Percentiles rank a stretch among this genome's conserved stretches.
Conservation (phyloP, 35 echinoderm and acorn worm genomes). For the Ophiothrix spiculata region DNA sequence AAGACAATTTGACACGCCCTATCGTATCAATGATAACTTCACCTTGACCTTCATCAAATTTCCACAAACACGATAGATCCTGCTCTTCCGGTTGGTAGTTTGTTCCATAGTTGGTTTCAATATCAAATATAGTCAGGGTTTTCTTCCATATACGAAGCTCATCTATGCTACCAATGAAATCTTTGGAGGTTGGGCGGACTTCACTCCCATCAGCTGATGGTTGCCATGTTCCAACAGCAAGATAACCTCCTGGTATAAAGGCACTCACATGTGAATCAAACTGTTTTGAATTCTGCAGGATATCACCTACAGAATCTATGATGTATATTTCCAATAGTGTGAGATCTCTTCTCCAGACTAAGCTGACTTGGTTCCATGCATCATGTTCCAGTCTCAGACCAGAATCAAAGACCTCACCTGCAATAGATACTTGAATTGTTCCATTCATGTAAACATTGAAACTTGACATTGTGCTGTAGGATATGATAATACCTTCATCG, state of each 20-base stretch:
- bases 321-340: slow-evolving; percentile 31
- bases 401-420: slow-evolving; percentile 46
- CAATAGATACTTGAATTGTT: slow-evolving; percentile 55
- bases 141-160: slow-evolving; percentile 74
- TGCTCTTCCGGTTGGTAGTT: slow-evolving; percentile 37
- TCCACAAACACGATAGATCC: slow-evolving; percentile 65
- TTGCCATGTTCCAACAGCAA: slow-evolving; percentile 66
- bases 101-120: slow-evolving; percentile 14
- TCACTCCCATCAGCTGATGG: slow-evolving; percentile 38
- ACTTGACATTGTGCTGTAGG: slow-evolving; percentile 47
- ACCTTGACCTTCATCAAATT: slow-evolving; percentile 85
- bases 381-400: slow-evolving; percentile 22
- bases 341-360: slow-evolving; percentile 45
- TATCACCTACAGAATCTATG: neutral
- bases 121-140: slow-evolving; percentile 49
- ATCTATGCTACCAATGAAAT: slow-evolving; percentile 59
- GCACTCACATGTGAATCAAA: slow-evolving; percentile 10
- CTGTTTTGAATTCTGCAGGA: neutral
- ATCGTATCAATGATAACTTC: slow-evolving; percentile 40
- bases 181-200: slow-evolving; percentile 11
- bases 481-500: slow-evolving; percentile 60
- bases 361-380: slow-evolving; percentile 57
- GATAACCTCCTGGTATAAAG: slow-evolving; percentile 49
- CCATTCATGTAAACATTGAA: slow-evolving; percentile 50
- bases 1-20: slow-evolving; percentile 27